Evolutionary conservation across 2,888 invertebrate genomes (phyloP), one percentile per base, ranked within the genome.

Genomic region (Sarcophaga carnaria): DNA sequence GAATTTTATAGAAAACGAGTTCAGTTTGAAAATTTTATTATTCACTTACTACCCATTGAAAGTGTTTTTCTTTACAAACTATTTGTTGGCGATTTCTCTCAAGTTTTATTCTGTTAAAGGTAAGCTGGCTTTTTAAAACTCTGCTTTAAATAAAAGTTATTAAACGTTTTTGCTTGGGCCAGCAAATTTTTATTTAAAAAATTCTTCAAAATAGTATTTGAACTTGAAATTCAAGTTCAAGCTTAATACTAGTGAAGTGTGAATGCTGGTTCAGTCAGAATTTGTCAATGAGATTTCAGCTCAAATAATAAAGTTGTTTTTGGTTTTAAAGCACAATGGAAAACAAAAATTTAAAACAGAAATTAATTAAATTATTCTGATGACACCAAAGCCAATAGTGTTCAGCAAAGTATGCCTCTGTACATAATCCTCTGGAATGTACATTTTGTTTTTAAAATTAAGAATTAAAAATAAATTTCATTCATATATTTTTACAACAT

Each of bases 151-250:
- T 37, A 8, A 37, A 37, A 37, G 3, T 10, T 37, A 8, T 37
- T 8, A 37, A 37, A 74, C 45, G 79, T 69, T 69, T n/a, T 71
- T 79, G 63, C 22, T 25, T 3, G 14, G 12, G 20, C 3, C 5
- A 11, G 37, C 12, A 20, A n/a, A 25, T 45, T 54, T 49, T 20
- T 37, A 6, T 0, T 37, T 37, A 6, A 37, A 37, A 37, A 20
- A 20, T 20, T 20, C 37, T 37, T 1, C 12, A 37, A n/a, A 27
- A 17, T 59, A 22, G 17, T 27, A 27, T 47, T 76, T 83, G 67
- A 80, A 76, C 86, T 86, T 86, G 80, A 83, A 71, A n/a, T 59
- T 66, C 17, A 49, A 27, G 85, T 75, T 85, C 85, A n/a, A n/a
- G n/a, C n/a, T n/a, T n/a, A n/a, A n/a, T n/a, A n/a, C n/a, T n/a